A percentile compares a stretch with the other conserved stretches of the same genome.
Conservation (phyloP, 2,888 invertebrate species). For the Megalurothrips usitatus region DNA sequence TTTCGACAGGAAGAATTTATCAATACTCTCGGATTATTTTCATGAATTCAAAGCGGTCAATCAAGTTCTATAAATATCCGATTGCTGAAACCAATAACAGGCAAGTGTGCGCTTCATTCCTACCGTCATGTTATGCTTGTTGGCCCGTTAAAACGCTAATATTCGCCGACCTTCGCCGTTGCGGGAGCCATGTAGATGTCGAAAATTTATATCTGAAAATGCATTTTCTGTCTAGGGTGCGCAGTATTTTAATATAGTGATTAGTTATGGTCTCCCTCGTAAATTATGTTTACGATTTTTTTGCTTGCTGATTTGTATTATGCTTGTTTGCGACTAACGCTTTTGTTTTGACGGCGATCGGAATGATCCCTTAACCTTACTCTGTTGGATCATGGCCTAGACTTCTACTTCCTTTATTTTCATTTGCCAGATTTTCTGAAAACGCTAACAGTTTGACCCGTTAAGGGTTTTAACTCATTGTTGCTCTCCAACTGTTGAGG, state of each 20-base stretch:
- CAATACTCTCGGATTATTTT: not conserved
- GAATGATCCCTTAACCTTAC: not conserved
- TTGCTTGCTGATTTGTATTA: not conserved
- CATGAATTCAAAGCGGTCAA: not conserved
- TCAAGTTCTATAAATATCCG: not conserved
- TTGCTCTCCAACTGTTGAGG: not conserved
- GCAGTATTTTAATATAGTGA: too few species aligned
- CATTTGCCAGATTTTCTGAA: not conserved
- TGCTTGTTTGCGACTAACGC: not conserved
- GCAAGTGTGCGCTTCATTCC: not conserved
- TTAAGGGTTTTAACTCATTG: not conserved
- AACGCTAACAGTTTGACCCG: not conserved
- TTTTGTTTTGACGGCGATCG: constrained; percentile 4
- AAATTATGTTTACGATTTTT: not conserved
- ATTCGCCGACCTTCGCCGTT: constrained; percentile 14
- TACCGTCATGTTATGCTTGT: not conserved
- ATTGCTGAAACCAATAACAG: not conserved
- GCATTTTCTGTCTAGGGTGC: too few species aligned
- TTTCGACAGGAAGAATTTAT: constrained; percentile 11
- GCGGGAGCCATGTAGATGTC: not conserved
- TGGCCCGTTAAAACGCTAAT: not conserved
- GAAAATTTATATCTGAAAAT: not conserved
- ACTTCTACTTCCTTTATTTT: not conserved
- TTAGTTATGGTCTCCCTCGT: too few species aligned
- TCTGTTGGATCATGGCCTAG: not conserved